Evolutionary conservation across 2,113 vertebrate genomes (phyloP).

Genomic region (Myotis yumanensis): DNA sequence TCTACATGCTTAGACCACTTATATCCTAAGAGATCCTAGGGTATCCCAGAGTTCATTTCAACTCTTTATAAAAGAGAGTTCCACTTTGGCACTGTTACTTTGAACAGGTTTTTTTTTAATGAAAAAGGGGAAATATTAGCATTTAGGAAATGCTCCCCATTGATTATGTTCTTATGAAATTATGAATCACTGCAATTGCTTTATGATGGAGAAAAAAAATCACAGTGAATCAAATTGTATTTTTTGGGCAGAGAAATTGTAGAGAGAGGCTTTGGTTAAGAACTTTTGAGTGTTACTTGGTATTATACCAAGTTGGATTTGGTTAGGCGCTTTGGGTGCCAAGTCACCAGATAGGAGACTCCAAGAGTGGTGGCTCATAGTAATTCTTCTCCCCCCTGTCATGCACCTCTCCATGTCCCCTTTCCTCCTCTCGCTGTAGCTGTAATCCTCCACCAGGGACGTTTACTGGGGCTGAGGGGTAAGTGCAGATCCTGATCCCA

Average conservation of each 20-base stretch:
- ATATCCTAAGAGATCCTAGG: not conserved
- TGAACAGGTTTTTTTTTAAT: conserved; percentile 49
- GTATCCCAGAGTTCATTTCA: not conserved
- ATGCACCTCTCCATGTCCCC: conserved; percentile 87
- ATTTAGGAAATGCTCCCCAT: conserved; percentile 3
- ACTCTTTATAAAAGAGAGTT: not conserved
- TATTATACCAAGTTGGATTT: conserved; percentile 17
- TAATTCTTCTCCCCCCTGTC: conserved; percentile 86
- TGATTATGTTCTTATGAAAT: not conserved
- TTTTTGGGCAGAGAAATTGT: not conserved
- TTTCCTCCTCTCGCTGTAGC: conserved; percentile 90
- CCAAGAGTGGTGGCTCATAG: conserved; percentile 81
- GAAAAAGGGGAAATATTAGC: conserved; percentile 70
- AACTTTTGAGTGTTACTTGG: conserved; percentile 33
- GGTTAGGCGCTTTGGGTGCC: conserved; percentile 74
- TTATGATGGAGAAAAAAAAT: conserved; percentile 43
- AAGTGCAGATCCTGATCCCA: conserved; percentile 87
- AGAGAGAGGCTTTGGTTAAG: conserved; percentile 17
- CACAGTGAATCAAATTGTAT: not conserved
- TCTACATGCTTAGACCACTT: not conserved
- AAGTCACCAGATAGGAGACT: conserved; percentile 74
- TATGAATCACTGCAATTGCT: not conserved
- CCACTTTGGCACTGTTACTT: conserved; percentile 3
- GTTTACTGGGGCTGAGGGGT: conserved; percentile 93
- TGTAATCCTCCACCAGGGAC: conserved; percentile 93